Evolutionary conservation across 2,797 vertebrate species (phyloP), one percentile per base, ranked within the genome.

Genomic region (Cercopithecus neglectus): DNA sequence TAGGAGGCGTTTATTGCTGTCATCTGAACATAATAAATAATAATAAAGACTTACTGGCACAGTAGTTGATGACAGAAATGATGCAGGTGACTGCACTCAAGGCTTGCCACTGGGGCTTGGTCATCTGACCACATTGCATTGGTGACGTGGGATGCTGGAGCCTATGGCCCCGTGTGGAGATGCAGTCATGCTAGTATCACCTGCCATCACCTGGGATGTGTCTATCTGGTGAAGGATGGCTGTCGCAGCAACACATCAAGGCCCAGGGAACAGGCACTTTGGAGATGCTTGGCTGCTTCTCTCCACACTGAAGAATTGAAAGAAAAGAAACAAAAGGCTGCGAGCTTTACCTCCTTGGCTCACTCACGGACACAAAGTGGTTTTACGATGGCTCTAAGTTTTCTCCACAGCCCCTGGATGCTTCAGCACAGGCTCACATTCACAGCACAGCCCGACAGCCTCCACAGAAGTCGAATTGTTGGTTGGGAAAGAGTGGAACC

Each of bases 1-100:
- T 33, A 1, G 3, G 1, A 16, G 39, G 50, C 5, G 4, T n/a
- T 28, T 30, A 1, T 16, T 4, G 16, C 7, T 19, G 8, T 64
- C 64, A 14, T 1, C 74, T 1, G 21, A 12, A 13, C 7, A 1
- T n/a, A n/a, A 64, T n/a, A 17, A 64, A n/a, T 64, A 64, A 64
- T 64, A 64, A 64, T 33, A 30, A 64, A 8, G 17, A 64, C 30
- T n/a, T 17, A 64, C 30, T 33, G 30, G 30, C 30, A 64, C 61
- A n/a, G 8, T 4, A 64, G 61, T 17, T 33, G 61, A 33, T 11
- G 1, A n/a, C 22, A 5, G 8, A n/a, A 26, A 5, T 2, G 16
- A 48, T 12, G 6, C 26, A 1, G 39, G 48, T 5, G 14, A 21
- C 22, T 26, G 55, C 9, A 53, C 33, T 24, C 10, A 19, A 36